Conservation (phyloP, 2,888 invertebrate genomes). For the Drosophila infuscata region DNA sequence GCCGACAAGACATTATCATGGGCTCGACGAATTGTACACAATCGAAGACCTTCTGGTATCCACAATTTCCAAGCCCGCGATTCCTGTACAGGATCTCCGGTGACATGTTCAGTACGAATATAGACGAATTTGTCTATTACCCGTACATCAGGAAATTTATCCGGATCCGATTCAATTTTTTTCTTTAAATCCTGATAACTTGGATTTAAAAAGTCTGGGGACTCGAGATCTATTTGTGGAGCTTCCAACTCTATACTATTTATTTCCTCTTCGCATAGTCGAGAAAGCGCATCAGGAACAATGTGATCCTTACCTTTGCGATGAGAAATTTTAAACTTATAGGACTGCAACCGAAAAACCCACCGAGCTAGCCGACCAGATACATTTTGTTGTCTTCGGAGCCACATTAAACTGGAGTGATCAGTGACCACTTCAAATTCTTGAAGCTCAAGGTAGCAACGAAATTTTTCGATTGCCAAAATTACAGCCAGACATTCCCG, state of each 20-base stretch:
- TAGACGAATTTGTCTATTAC: background rate
- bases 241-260: background rate
- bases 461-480: constrained; percentile 2
- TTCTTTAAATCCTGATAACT: background rate
- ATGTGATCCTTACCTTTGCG: background rate
- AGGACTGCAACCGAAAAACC: too few relatives aligned
- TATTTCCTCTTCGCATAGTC: background rate
- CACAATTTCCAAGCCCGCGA: background rate
- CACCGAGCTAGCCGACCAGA: too few relatives aligned
- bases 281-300: background rate
- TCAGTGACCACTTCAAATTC: constrained; percentile 18
- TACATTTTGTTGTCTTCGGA: too few relatives aligned
- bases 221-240: background rate
- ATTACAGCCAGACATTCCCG: background rate
- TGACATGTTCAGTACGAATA: background rate
- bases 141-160: background rate
- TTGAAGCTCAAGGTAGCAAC: constrained; percentile 16
- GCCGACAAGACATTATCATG: too few relatives aligned
- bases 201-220: background rate
- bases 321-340: background rate
- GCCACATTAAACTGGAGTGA: too few relatives aligned
- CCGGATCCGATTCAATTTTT: background rate
- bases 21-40: too few relatives aligned
- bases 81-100: background rate
- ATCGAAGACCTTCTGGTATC: too few relatives aligned